Evolutionary conservation across 2,113 vertebrate species (phyloP).

Genomic region (Shinisaurus crocodilurus): DNA sequence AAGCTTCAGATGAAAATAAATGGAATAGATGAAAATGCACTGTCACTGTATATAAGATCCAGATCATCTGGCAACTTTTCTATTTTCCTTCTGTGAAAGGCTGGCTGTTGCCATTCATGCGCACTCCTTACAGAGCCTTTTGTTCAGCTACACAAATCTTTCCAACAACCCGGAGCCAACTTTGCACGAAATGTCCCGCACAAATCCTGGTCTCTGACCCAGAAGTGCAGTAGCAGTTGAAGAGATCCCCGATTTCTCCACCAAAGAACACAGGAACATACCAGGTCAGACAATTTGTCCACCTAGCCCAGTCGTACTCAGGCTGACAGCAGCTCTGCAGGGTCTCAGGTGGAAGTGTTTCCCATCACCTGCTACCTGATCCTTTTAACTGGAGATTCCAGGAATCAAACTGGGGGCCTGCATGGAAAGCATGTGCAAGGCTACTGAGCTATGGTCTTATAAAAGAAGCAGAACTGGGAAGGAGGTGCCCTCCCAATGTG

Average conservation of each 20-base stretch:
- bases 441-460: neutral
- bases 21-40: conserved; percentile 55
- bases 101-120: conserved; percentile 64
- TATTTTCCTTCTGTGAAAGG: conserved; percentile 59
- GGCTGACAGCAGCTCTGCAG: neutral
- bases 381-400: neutral
- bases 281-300: neutral
- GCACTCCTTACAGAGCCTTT: conserved; percentile 40
- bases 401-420: too few relatives aligned
- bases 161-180: conserved; percentile 48
- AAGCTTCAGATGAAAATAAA: conserved; percentile 63
- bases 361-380: neutral
- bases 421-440: neutral
- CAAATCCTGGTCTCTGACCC: conserved; percentile 37
- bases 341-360: neutral
- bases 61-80: conserved; percentile 54
- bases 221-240: neutral
- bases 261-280: neutral
- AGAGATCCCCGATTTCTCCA: neutral
- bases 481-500: neutral
- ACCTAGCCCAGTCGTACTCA: neutral
- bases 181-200: conserved; percentile 43
- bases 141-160: conserved; percentile 40
- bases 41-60: conserved; percentile 41
- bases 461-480: neutral